Evolutionary conservation across 2,797 vertebrate genomes (phyloP), one percentile per base, ranked within the genome.

Genomic region (Rachycentron canadum): DNA sequence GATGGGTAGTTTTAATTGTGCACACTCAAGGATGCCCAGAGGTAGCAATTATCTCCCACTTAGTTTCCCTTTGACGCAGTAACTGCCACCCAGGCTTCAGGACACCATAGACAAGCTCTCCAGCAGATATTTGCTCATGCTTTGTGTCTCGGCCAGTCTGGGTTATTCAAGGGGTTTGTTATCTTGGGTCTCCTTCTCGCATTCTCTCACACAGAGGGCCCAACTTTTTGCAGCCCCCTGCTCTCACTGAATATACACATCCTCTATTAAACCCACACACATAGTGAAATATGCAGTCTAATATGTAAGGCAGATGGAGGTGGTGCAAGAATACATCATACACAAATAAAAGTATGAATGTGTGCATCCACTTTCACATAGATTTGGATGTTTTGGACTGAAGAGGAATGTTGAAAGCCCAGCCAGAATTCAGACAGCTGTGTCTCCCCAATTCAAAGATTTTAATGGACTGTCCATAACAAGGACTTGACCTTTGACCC

Each of bases 91-190:
- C 75, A 59, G 82, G 78, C 83, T 85, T 71, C 45, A 74, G 78
- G 83, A 70, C 71, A 86, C 69, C 61, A 76, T 82, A 86, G 78
- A 79, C 84, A 68, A 81, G 81, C 75, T n/a, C 85, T 84, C 78
- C 73, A 57, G 89, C 78, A 93, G 90, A 88, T 91, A 85, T 93
- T 90, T 90, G 88, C 86, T 83, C 89, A 91, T 90, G 93, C 89
- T 92, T 93, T 92, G 76, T 92, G 84, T 90, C 90, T 86, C 73
- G 71, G 81, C 79, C 86, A 82, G 86, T 84, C 84, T 67, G 77
- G 78, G 91, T 92, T 93, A 91, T 92, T 94, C 85, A 82, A 83
- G 87, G 90, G 85, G 79, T 79, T 87, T 88, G 82, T 93, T 95
- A 94, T 95, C 93, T 92, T 43, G 71, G 72, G 84, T 89, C 83